Conservation (phyloP, 2,797 vertebrate genomes). For the Staurois parvus region DNA sequence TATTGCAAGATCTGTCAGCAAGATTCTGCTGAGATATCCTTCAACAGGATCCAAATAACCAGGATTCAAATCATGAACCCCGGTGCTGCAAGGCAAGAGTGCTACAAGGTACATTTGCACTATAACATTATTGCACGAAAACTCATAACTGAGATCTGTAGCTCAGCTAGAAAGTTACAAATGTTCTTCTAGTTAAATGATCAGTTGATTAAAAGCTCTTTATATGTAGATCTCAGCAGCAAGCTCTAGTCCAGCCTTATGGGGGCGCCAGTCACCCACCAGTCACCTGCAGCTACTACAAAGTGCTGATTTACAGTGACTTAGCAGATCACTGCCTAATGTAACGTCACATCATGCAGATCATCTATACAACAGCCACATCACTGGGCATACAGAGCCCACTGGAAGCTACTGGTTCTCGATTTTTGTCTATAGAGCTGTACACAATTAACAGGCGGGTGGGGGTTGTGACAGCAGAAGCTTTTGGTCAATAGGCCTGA, state of each 20-base stretch:
- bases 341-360: conserved; percentile 37
- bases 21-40: no score
- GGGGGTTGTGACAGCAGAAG: not conserved
- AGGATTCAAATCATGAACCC: no score
- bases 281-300: not conserved
- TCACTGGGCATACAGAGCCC: not conserved
- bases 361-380: not conserved
- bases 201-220: no score
- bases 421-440: not conserved
- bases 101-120: no score
- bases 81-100: no score
- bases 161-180: no score
- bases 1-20: no score
- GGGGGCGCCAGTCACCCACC: not conserved
- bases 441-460: not conserved
- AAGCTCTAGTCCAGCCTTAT: not conserved
- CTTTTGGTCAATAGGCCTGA: not conserved
- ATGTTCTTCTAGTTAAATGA: no score
- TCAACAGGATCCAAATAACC: no score
- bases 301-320: conserved; percentile 25
- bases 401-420: conserved; percentile 3
- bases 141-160: no score
- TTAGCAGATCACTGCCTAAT: conserved; percentile 15
- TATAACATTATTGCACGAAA: no score
- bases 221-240: no score